Conservation (phyloP, 2,888 invertebrate genomes). For the Dione juno region DNA sequence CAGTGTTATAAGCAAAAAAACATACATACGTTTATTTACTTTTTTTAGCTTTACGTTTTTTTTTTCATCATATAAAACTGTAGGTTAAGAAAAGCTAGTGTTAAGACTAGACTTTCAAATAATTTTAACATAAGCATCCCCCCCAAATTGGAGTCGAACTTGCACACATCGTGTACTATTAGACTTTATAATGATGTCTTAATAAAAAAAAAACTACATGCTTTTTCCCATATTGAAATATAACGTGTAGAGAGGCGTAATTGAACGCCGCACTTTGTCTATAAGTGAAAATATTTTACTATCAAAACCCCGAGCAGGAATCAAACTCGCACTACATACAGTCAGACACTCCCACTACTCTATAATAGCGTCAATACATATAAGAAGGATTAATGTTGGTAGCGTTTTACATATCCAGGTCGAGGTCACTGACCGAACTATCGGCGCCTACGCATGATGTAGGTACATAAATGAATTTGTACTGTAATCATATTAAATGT, state of each 20-base stretch:
- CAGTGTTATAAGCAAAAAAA: not conserved
- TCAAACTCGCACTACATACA: not conserved
- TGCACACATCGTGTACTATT: not conserved
- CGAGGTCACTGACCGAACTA: slow-evolving; percentile 46
- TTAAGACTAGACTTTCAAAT: too few species aligned
- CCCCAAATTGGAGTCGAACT: not conserved
- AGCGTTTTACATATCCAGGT: slow-evolving; percentile 41
- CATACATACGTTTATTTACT: not conserved
- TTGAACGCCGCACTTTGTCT: too few species aligned
- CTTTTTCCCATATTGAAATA: too few species aligned
- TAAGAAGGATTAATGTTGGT: slow-evolving; percentile 38
- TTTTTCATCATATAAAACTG: too few species aligned
- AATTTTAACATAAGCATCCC: too few species aligned
- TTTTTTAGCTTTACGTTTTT: not conserved
- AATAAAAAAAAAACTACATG: too few species aligned
- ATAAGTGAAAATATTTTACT: not conserved
- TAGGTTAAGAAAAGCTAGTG: too few species aligned
- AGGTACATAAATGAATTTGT: slow-evolving; percentile 25
- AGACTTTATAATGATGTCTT: too few species aligned
- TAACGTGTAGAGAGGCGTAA: too few species aligned
- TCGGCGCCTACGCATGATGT: slow-evolving; percentile 43
- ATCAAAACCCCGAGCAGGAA: not conserved
- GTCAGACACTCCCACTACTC: not conserved
- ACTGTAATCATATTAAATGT: slow-evolving; percentile 10
- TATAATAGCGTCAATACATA: slow-evolving; percentile 10